These are phyloP conservation scores for Araneus ventricosus DNA, from an alignment of 1,140 invertebrate genomes.

Conservation along the genomic window DNA sequence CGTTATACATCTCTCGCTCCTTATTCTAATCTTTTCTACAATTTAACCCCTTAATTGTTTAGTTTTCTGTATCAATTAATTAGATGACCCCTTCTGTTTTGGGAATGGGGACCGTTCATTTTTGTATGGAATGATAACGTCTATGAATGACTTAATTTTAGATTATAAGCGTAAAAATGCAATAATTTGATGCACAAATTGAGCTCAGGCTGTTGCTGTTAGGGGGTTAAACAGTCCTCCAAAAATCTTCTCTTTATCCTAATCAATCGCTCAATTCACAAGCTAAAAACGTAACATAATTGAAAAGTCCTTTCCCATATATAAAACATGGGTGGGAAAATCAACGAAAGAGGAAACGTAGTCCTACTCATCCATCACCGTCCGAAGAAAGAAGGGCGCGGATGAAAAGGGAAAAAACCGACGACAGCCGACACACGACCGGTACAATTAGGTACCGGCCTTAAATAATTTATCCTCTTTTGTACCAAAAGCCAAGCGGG, in stretches of 20 bases:
- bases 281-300: background rate
- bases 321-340: background rate
- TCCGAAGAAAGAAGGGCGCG: background rate
- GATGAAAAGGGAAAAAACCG: background rate
- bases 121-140: too few species aligned
- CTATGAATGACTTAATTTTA: too few species aligned
- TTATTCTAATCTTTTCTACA: too few species aligned
- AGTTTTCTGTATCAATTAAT: too few species aligned
- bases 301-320: background rate
- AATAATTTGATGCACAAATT: too few species aligned
- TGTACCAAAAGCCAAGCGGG: background rate
- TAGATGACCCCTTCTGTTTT: too few species aligned
- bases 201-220: too few species aligned
- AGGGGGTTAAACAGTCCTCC: background rate
- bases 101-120: too few species aligned
- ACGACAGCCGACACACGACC: conserved; percentile 15
- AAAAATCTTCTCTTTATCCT: background rate
- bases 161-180: too few species aligned
- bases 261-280: background rate
- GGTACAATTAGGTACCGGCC: conserved; percentile 54
- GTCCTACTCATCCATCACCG: background rate
- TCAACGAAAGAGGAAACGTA: background rate
- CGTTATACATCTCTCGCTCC: too few species aligned
- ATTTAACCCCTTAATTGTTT: too few species aligned
- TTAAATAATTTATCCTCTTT: conserved; percentile 67